phyloP scores from a whole-genome alignment of 2,888 invertebrate species.

The Drosophila imparisetae region DNA sequence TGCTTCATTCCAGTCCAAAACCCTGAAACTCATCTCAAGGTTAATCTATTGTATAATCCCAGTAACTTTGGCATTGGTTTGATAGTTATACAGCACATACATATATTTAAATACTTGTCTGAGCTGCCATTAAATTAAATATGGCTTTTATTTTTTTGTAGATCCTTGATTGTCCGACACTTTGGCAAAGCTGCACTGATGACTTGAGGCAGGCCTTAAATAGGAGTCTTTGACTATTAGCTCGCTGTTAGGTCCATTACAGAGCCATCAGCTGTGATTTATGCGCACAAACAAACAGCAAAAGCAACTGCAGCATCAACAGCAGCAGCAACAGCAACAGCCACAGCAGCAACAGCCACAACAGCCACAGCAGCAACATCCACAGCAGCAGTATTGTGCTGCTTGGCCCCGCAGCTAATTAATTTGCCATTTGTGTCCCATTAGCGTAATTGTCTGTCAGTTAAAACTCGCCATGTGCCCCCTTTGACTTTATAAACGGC shows the following conservation, averaged over 20 bases:
- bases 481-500: slow-evolving; percentile 71
- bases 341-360: slow-evolving; percentile 1
- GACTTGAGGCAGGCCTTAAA: slow-evolving; percentile 9
- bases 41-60: neutral
- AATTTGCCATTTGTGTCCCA: slow-evolving; percentile 81
- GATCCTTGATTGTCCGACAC: slow-evolving; percentile 15
- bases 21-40: neutral
- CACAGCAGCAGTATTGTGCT: slow-evolving; percentile 17
- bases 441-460: slow-evolving; percentile 80
- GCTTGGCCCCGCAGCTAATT: slow-evolving; percentile 73
- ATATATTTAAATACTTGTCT: neutral
- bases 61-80: neutral
- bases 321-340: slow-evolving; percentile 12
- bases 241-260: slow-evolving; percentile 44
- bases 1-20: too few relatives aligned
- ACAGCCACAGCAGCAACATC: neutral
- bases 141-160: neutral
- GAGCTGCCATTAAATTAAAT: slow-evolving; percentile 3
- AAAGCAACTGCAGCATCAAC: slow-evolving; percentile 18
- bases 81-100: neutral
- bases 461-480: slow-evolving; percentile 68
- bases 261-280: slow-evolving; percentile 53
- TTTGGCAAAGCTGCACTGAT: neutral
- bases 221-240: slow-evolving; percentile 18
- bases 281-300: slow-evolving; percentile 46